Base-by-base conservation (phyloP, 2,797 vertebrate species). In the Anas georgica region DNA sequence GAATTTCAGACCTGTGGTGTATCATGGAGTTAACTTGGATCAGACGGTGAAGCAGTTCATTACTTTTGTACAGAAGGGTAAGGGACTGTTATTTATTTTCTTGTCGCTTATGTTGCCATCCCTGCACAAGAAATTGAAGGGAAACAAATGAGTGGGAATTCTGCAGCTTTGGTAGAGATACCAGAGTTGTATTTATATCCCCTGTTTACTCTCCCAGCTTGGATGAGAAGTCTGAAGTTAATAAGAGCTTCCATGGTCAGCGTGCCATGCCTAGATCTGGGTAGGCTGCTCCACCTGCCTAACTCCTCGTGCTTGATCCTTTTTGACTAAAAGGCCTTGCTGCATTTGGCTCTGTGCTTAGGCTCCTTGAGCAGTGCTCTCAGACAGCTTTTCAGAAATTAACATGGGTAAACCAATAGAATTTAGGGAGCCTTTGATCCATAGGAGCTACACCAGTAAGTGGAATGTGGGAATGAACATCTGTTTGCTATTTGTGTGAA, bases 1-100 rank as follows among this genome's bases (percentile, higher is more conserved):
- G 3, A 99, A 99, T 95, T 99, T 99, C 95, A 98, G 94, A 20
- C 98, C 98, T 1, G 90, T 99, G 5, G 99, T 99, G 11, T 99
- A 98, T 88, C 98, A 96, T 29, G 96, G 96, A 2, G 98, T 99
- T 29, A 58, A 94, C 50, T 69, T 99, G 86, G 97, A 98, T 12
- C 99, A 99, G 91, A 98, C 97, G 5, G 98, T 99, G 26, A 97
- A 96, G 67, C 98, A 99, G 25, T 99, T 99, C 91, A 97, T 98
- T 3, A 45, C 92, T 52, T 97, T 98, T 52, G 98, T 99, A 54
- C 97, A 29, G 83, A 95, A 98, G 87, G 98, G 99, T 99, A 96
- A 97, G 98, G 26, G 23, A 23, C 4, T 2, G 3, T 37, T 66
- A 4, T 5, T 60, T 2, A 1, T 77, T 88, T 0, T 0, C 62